phyloP scores from a whole-genome alignment of 2,113 vertebrate genomes.

The Phalacrocorax aristotelis region DNA sequence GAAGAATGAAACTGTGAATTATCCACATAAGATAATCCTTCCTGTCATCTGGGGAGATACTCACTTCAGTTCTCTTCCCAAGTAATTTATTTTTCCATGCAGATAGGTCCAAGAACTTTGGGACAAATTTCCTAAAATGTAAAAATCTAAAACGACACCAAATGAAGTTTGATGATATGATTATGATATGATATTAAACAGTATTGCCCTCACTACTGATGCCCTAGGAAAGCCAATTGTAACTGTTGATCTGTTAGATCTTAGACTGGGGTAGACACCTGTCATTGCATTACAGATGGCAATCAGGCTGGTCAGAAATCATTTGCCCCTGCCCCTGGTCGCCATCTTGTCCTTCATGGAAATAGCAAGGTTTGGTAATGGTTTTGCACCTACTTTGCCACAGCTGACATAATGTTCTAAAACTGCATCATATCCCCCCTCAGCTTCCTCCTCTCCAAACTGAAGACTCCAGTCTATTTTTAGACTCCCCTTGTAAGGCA shows the following conservation, averaged over 20 bases:
- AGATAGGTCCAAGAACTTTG: not conserved
- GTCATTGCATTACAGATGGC: not conserved
- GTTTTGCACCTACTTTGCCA: not conserved
- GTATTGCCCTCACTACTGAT: not conserved
- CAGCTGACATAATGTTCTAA: not conserved
- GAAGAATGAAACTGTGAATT: constrained; percentile 13
- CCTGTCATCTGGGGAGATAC: not conserved
- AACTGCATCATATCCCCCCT: not conserved
- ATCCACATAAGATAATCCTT: not conserved
- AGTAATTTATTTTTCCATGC: not conserved
- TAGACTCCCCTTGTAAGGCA: not conserved
- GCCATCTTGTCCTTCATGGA: not conserved
- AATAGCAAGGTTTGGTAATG: not conserved
- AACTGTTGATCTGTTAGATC: not conserved
- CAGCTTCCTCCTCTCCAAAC: not conserved
- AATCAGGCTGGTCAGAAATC: not conserved
- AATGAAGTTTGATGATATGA: not conserved
- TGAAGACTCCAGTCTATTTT: not conserved
- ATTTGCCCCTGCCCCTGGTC: not conserved
- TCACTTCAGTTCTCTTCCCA: not conserved
- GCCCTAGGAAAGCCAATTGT: not conserved
- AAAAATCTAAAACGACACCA: not conserved
- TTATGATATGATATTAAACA: not conserved
- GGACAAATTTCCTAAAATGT: not conserved
- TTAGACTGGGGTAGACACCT: not conserved